Percentiles rank a stretch among this genome's conserved stretches.
Conservation (phyloP, 2,888 invertebrate species). For the Sepiola atlantica region DNA sequence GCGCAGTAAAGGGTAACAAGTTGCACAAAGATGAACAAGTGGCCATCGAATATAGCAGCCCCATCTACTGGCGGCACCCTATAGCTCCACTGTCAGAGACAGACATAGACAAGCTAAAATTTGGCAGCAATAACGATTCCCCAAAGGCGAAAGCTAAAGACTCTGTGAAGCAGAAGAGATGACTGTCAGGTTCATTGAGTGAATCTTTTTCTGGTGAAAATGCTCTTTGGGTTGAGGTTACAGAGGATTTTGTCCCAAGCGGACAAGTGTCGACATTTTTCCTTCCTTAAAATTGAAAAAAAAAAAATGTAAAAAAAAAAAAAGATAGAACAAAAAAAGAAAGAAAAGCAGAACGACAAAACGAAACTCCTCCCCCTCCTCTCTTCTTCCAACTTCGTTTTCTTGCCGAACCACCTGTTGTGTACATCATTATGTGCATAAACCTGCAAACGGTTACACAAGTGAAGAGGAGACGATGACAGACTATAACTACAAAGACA, state of each 20-base stretch:
- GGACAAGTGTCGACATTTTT: constrained; percentile 1
- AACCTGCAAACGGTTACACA: neutral
- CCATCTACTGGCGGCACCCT: constrained; percentile 95
- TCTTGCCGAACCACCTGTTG: neutral
- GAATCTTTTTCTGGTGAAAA: neutral
- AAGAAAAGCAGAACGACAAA: neutral
- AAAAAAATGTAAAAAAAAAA: too few species aligned
- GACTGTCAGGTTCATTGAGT: constrained; percentile 23
- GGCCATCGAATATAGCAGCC: constrained; percentile 83
- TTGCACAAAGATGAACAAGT: constrained; percentile 71
- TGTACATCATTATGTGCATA: neutral
- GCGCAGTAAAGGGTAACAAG: constrained; percentile 50
- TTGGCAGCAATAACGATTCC: neutral
- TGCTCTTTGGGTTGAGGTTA: neutral
- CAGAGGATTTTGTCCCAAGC: neutral
- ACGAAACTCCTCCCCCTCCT: neutral
- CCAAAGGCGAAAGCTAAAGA: neutral
- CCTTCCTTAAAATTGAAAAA: neutral
- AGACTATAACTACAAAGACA: neutral
- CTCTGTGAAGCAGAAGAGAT: neutral
- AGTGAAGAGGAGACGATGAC: neutral
- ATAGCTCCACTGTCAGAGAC: constrained; percentile 77
- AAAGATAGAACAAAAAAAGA: too few species aligned
- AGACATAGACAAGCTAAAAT: constrained; percentile 44
- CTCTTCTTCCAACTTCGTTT: neutral